These are phyloP conservation scores for Colletes collaris DNA, from an alignment of 2,888 invertebrate genomes.

Conservation along the genomic window DNA sequence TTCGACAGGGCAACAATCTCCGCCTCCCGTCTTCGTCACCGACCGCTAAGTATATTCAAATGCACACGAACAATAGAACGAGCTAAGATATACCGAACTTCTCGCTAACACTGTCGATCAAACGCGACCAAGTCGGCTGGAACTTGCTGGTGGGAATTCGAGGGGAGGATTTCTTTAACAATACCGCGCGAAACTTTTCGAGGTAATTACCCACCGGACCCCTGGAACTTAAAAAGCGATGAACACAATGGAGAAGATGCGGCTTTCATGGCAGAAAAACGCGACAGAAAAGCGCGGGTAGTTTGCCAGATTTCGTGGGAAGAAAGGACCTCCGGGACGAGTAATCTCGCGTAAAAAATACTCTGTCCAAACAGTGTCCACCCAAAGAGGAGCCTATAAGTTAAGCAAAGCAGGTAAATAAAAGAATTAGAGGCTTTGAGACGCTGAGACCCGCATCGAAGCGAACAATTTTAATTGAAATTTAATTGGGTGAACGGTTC, in stretches of 20 bases:
- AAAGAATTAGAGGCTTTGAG: no score
- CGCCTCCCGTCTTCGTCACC: background rate
- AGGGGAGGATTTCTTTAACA: conserved; percentile 32
- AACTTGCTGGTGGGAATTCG: background rate
- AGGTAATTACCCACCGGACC: conserved; percentile 37
- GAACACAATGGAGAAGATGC: conserved; percentile 6
- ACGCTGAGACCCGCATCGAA: no score
- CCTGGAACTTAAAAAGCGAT: conserved; percentile 15
- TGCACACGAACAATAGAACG: conserved; percentile 8
- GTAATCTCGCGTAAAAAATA: background rate
- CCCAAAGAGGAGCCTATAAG: no score
- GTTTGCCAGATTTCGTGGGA: conserved; percentile 3
- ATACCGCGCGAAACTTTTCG: conserved; percentile 19
- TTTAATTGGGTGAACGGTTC: no score
- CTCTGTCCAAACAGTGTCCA: no score
- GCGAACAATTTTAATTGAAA: no score
- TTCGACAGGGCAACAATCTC: background rate
- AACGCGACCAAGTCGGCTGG: background rate
- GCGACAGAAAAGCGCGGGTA: conserved; percentile 20
- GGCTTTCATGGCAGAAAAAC: conserved; percentile 32
- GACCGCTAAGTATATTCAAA: background rate
- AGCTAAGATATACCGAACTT: background rate
- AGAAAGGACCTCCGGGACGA: background rate
- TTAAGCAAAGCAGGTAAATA: no score
- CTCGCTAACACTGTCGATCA: conserved; percentile 7